Percentiles rank a stretch among this genome's conserved stretches.
These are phyloP conservation scores for Mobula hypostoma DNA, from an alignment of 2,113 vertebrate genomes.

Conservation along the genomic window DNA sequence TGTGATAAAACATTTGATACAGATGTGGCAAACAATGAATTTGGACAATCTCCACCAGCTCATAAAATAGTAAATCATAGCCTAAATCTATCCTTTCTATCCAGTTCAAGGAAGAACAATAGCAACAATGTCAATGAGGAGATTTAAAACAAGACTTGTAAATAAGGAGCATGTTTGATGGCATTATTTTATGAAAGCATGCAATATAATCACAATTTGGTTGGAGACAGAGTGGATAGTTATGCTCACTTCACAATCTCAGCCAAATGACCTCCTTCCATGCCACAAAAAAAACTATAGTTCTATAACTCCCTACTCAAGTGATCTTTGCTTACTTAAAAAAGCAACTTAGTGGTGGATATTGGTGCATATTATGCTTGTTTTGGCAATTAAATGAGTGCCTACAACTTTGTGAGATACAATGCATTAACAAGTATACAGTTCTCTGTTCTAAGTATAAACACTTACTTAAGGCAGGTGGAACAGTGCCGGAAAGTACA, in stretches of 20 bases:
- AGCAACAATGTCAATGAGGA: not conserved
- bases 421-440: not conserved
- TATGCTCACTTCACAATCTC: not conserved
- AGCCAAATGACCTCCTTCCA: too few relatives aligned
- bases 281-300: too few relatives aligned
- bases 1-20: not conserved
- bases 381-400: not conserved
- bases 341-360: not conserved
- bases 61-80: not conserved
- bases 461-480: not conserved
- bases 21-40: not conserved
- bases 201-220: not conserved
- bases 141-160: not conserved
- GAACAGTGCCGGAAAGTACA: not conserved
- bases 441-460: not conserved
- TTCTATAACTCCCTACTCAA: not conserved
- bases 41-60: not conserved
- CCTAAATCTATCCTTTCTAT: not conserved
- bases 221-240: not conserved
- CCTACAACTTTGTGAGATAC: not conserved
- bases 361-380: not conserved
- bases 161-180: not conserved
- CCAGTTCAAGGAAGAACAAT: not conserved
- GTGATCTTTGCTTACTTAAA: not conserved
- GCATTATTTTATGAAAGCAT: not conserved